These are phyloP conservation scores for Drosophila affinis DNA, from an alignment of 2,888 invertebrate species.

Conservation along the genomic window DNA sequence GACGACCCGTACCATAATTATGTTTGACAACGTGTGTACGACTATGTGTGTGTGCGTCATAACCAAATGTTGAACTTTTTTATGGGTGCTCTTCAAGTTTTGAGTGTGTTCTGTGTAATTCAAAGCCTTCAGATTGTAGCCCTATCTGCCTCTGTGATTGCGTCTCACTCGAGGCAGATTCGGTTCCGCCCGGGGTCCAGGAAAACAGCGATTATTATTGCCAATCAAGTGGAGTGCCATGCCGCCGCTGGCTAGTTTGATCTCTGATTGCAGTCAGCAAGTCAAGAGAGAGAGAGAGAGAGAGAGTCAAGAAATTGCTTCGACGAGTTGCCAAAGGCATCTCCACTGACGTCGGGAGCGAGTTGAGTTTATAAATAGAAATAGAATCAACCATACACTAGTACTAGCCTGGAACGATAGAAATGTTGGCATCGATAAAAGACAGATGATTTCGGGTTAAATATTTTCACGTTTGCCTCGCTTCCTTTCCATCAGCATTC, in stretches of 20 bases:
- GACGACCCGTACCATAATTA: slow-evolving; percentile 36
- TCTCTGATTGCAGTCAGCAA: slow-evolving; percentile 41
- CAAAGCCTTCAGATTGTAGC: background rate
- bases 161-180: slow-evolving; percentile 26
- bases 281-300: slow-evolving; percentile 17
- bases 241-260: slow-evolving; percentile 52
- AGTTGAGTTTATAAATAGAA: slow-evolving; percentile 19
- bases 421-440: slow-evolving; percentile 7
- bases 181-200: slow-evolving; percentile 24
- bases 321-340: slow-evolving; percentile 5
- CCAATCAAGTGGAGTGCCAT: slow-evolving; percentile 71
- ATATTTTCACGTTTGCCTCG: slow-evolving; percentile 29
- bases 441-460: slow-evolving; percentile 32
- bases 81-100: slow-evolving; percentile 30
- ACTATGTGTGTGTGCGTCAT: slow-evolving; percentile 21
- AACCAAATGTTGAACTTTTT: slow-evolving; percentile 42
- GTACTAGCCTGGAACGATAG: slow-evolving; percentile 9
- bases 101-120: slow-evolving; percentile 14
- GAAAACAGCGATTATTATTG: slow-evolving; percentile 63
- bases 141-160: slow-evolving; percentile 21
- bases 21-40: slow-evolving; percentile 4
- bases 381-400: slow-evolving; percentile 26
- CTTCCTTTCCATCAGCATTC: slow-evolving; percentile 13
- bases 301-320: slow-evolving; percentile 24
- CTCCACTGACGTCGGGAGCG: background rate